A percentile compares a stretch with the other conserved stretches of the same genome.
Evolutionary conservation across 1,140 invertebrate species (phyloP).

Genomic region (Euura lappo): DNA sequence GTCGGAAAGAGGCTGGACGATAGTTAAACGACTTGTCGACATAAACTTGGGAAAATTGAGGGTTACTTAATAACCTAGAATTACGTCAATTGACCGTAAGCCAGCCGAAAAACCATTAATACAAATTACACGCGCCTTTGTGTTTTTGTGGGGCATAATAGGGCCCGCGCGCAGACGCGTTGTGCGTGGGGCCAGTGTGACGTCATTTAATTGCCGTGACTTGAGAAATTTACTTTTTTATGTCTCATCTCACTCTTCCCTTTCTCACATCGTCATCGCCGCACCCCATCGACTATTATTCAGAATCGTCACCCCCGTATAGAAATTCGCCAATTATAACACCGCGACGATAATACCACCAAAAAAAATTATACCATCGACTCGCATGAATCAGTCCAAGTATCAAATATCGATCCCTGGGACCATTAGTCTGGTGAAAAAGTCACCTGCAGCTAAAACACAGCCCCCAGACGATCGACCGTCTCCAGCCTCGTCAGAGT

Average conservation of each 20-base stretch:
- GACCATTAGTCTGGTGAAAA: background rate
- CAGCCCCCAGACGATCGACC: slow-evolving; percentile 3
- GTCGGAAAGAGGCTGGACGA: background rate
- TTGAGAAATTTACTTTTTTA: slow-evolving; percentile 3
- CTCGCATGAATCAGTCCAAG: background rate
- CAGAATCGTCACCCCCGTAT: background rate
- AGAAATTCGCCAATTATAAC: background rate
- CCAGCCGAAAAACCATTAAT: slow-evolving; percentile 21
- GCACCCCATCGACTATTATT: no score
- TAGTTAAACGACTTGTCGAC: background rate
- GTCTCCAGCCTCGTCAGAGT: background rate
- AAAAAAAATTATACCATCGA: no score
- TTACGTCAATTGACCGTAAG: slow-evolving; percentile 21
- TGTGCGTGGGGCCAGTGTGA: slow-evolving; percentile 6
- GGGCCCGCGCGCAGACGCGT: background rate
- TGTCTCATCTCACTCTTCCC: background rate
- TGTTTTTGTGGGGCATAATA: slow-evolving; percentile 14
- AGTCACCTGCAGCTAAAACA: background rate
- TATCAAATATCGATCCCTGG: background rate
- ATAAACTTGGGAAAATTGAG: background rate
- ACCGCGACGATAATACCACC: no score
- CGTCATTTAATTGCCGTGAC: slow-evolving; percentile 24
- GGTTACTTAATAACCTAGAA: slow-evolving; percentile 19
- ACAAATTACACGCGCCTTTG: slow-evolving; percentile 24
- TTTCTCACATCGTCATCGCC: no score